phyloP scores from a whole-genome alignment of 2,797 vertebrate genomes.

The Huso huso region DNA sequence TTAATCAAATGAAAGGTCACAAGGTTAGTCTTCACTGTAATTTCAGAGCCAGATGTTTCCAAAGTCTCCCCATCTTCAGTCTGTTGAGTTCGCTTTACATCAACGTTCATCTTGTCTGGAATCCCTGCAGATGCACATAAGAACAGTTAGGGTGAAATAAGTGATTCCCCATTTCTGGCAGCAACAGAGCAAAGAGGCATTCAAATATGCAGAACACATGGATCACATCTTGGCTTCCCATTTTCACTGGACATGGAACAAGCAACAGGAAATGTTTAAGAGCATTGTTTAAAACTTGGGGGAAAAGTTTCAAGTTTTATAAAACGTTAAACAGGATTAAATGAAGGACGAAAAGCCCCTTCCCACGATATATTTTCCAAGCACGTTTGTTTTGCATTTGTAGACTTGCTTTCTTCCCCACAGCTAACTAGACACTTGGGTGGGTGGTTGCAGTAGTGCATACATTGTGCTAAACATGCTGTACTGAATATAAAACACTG shows the following conservation, averaged over 20 bases:
- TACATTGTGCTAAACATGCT: no score
- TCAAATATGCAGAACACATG: conserved; percentile 2
- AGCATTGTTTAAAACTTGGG: no score
- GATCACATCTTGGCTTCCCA: conserved; percentile 15
- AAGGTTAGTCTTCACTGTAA: conserved; percentile 25
- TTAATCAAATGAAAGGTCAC: conserved; percentile 46
- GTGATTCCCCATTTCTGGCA: conserved; percentile 12
- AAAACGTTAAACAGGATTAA: no score
- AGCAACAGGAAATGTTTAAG: no score
- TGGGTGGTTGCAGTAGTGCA: no score
- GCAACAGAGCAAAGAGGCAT: neutral
- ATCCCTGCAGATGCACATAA: conserved; percentile 59
- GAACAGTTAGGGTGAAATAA: conserved; percentile 31
- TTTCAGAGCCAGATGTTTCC: conserved; percentile 45
- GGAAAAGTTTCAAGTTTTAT: no score
- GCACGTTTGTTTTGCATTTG: no score
- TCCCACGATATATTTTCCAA: no score
- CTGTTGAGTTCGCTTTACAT: conserved; percentile 57
- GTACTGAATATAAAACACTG: no score
- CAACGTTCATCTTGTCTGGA: conserved; percentile 64
- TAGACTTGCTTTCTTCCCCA: no score
- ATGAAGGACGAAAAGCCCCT: no score
- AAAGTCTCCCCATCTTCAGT: conserved; percentile 37
- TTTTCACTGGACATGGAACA: neutral
- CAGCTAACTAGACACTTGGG: no score